A percentile compares a stretch with the other conserved stretches of the same genome.
These are phyloP conservation scores for Protophormia terraenovae DNA, from an alignment of 2,888 invertebrate genomes.

Conservation along the genomic window DNA sequence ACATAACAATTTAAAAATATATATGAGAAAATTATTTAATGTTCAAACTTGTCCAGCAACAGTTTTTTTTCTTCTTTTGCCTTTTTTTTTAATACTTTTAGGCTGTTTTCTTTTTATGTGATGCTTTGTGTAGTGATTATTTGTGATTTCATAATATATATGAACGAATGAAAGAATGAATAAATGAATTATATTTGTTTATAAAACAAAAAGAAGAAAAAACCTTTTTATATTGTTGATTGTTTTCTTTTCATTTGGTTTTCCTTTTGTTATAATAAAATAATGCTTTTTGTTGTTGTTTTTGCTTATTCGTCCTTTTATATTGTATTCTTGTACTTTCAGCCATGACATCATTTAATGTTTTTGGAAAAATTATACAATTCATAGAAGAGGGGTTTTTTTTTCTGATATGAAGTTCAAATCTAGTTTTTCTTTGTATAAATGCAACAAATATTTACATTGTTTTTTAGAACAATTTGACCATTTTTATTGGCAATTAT, in stretches of 20 bases:
- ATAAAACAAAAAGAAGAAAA: neutral
- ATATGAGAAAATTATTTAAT: neutral
- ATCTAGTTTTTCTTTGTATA: neutral
- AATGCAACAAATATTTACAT: neutral
- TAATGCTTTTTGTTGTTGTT: neutral
- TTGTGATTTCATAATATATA: neutral
- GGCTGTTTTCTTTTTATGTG: neutral
- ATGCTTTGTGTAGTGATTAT: neutral
- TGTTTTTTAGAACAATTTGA: neutral
- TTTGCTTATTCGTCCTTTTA: neutral
- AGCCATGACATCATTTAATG: conserved; percentile 19
- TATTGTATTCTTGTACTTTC: neutral
- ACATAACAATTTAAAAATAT: too few species aligned
- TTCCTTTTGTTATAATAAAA: conserved; percentile 38
- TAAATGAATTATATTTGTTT: neutral
- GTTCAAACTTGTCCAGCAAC: neutral
- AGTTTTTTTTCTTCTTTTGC: neutral
- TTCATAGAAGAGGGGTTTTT: too few species aligned
- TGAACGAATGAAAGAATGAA: neutral
- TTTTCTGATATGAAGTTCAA: neutral
- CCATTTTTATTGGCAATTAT: neutral
- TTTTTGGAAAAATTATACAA: neutral
- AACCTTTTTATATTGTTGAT: neutral
- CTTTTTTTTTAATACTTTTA: neutral
- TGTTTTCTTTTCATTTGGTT: conserved; percentile 24